Conservation (phyloP, 2,888 invertebrate genomes). For the Lydus trimaculatus region DNA sequence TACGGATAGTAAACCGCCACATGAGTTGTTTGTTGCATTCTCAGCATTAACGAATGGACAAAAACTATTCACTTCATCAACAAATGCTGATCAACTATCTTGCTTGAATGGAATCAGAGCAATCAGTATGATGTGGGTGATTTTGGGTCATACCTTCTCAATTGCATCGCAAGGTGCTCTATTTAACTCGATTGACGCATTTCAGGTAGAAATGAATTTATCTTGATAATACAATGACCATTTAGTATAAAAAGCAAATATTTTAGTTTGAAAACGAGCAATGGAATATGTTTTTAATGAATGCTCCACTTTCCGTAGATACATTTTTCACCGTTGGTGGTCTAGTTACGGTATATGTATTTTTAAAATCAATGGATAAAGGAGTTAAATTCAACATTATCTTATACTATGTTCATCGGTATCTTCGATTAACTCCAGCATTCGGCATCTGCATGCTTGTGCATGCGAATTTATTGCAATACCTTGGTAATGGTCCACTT, state of each 20-base stretch:
- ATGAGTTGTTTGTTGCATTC: conserved; percentile 40
- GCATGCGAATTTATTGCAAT: conserved; percentile 13
- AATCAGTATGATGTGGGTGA: conserved; percentile 60
- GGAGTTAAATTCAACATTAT: conserved; percentile 50
- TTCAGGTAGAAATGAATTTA: neutral
- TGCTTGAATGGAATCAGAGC: conserved; percentile 59
- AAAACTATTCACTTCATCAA: conserved; percentile 53
- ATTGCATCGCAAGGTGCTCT: neutral
- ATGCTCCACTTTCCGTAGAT: conserved; percentile 66
- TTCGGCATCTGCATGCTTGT: conserved; percentile 20
- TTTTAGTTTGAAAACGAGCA: conserved; percentile 52
- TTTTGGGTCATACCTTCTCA: conserved; percentile 49
- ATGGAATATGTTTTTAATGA: conserved; percentile 41
- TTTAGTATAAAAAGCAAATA: neutral
- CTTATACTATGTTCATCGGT: conserved; percentile 34
- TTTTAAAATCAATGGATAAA: conserved; percentile 48
- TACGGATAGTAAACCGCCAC: neutral
- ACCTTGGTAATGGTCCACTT: conserved; percentile 18
- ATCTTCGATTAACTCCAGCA: conserved; percentile 51
- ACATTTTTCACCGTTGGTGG: conserved; percentile 70
- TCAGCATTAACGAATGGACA: conserved; percentile 58
- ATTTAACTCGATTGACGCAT: neutral
- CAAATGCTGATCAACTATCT: conserved; percentile 51
- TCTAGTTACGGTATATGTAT: conserved; percentile 62
- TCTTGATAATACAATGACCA: neutral